These are phyloP conservation scores for Drosophila repletoides DNA, from an alignment of 1,140 invertebrate genomes.

Conservation along the genomic window DNA sequence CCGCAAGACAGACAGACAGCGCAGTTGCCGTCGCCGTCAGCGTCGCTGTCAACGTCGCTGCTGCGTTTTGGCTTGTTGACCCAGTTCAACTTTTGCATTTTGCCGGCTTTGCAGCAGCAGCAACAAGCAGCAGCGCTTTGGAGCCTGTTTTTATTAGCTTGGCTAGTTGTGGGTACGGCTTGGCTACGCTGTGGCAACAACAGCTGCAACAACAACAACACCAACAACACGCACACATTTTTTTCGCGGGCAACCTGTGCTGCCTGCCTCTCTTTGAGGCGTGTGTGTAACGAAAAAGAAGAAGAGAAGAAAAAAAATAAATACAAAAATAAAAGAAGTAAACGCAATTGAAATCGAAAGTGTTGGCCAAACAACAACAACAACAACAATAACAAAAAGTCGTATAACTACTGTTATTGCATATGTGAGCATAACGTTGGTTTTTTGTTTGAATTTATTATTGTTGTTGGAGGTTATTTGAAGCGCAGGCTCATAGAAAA, in stretches of 20 bases:
- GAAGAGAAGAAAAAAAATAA: slow-evolving; percentile 15
- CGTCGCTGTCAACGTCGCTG: slow-evolving; percentile 30
- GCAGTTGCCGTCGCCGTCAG: slow-evolving; percentile 10
- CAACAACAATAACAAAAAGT: slow-evolving; percentile 2
- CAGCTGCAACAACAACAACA: slow-evolving; percentile 35
- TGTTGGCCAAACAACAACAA: slow-evolving; percentile 50
- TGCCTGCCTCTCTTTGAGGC: slow-evolving; percentile 4
- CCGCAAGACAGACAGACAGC: background rate
- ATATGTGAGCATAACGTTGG: slow-evolving; percentile 30
- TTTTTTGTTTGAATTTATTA: slow-evolving; percentile 6
- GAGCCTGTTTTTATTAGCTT: slow-evolving; percentile 79
- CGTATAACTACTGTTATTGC: slow-evolving; percentile 17
- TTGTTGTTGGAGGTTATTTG: slow-evolving; percentile 24
- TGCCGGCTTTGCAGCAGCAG: slow-evolving; percentile 63
- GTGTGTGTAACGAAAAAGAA: slow-evolving; percentile 16
- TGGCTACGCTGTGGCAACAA: slow-evolving; percentile 9
- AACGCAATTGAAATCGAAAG: slow-evolving; percentile 78
- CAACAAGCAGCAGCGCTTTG: too few species aligned
- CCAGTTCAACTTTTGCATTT: slow-evolving; percentile 82
- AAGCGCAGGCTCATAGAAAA: slow-evolving; percentile 31
- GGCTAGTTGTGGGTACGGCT: slow-evolving; percentile 49
- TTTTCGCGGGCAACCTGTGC: slow-evolving; percentile 67
- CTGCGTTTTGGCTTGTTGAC: slow-evolving; percentile 80
- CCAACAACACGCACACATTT: slow-evolving; percentile 13
- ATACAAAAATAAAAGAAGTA: slow-evolving; percentile 44